Evolutionary conservation across 2,113 vertebrate genomes (phyloP).

Genomic region (Ceratotherium simum): DNA sequence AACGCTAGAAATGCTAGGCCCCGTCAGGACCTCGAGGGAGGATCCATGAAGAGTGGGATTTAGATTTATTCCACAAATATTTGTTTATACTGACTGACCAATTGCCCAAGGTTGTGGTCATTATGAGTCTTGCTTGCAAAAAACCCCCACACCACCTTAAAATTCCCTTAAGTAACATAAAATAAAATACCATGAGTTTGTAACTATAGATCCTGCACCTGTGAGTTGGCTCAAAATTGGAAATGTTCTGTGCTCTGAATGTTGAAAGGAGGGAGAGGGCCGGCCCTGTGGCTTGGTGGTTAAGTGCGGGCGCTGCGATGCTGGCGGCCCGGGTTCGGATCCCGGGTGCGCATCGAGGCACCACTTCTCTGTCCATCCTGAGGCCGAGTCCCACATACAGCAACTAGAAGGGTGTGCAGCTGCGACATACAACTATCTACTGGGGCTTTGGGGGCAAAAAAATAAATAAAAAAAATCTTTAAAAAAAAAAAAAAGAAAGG

Average conservation of each 20-base stretch:
- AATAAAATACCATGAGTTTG: background rate
- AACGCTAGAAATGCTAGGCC: background rate
- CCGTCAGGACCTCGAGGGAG: background rate
- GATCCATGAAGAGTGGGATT: background rate
- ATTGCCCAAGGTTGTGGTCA: background rate
- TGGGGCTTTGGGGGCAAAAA: too few species aligned
- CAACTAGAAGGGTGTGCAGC: too few species aligned
- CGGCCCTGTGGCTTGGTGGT: too few species aligned
- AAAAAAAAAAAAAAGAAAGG: too few species aligned
- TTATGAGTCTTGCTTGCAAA: background rate
- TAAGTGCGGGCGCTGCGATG: too few species aligned
- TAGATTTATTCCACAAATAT: background rate
- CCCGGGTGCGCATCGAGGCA: too few species aligned
- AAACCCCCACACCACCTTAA: background rate
- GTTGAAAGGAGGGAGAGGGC: background rate
- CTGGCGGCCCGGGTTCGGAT: too few species aligned
- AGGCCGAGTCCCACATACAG: too few species aligned
- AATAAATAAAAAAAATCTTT: too few species aligned
- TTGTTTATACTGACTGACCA: background rate
- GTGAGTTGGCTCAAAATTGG: background rate
- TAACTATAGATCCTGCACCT: background rate
- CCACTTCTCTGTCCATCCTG: too few species aligned
- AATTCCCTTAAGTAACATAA: background rate
- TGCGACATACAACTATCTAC: too few species aligned
- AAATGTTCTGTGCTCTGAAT: background rate